A percentile compares a stretch with the other conserved stretches of the same genome.
phyloP scores from a whole-genome alignment of 2,888 invertebrate species.

The Sicus ferrugineus region DNA sequence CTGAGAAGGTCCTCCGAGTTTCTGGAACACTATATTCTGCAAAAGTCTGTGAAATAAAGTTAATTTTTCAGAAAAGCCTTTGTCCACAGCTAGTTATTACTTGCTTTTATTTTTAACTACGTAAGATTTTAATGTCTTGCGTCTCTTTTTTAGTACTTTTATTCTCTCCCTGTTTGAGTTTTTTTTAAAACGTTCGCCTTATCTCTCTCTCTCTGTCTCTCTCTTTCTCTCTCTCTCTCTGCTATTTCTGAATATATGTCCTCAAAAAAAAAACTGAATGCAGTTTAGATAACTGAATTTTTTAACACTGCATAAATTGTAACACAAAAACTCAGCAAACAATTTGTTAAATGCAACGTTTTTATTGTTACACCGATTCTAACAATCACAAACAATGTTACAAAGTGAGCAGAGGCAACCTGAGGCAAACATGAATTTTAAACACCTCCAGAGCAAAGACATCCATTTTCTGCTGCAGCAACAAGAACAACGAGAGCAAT shows the following conservation, averaged over 20 bases:
- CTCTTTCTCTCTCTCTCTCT: not conserved
- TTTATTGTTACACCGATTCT: not conserved
- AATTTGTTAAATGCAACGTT: not conserved
- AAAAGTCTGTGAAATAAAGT: too few relatives aligned
- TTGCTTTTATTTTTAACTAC: too few relatives aligned
- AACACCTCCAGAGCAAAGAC: not conserved
- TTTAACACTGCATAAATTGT: too few relatives aligned
- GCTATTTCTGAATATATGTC: not conserved
- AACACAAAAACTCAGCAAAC: not conserved
- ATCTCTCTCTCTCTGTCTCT: not conserved
- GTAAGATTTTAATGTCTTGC: too few relatives aligned
- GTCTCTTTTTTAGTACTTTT: too few relatives aligned
- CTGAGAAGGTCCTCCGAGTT: too few relatives aligned
- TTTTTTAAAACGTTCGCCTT: too few relatives aligned
- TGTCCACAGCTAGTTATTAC: too few relatives aligned
- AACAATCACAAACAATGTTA: not conserved
- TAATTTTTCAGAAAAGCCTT: too few relatives aligned
- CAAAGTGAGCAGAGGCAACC: not conserved
- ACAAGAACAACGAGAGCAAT: not conserved
- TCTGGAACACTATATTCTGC: too few relatives aligned
- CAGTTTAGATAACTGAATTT: not conserved
- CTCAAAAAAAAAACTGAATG: not conserved
- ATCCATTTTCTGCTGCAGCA: not conserved
- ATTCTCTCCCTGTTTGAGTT: too few relatives aligned
- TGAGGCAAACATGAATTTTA: not conserved